Conservation (phyloP, 2,888 invertebrate species). For the Parnassius smintheus region DNA sequence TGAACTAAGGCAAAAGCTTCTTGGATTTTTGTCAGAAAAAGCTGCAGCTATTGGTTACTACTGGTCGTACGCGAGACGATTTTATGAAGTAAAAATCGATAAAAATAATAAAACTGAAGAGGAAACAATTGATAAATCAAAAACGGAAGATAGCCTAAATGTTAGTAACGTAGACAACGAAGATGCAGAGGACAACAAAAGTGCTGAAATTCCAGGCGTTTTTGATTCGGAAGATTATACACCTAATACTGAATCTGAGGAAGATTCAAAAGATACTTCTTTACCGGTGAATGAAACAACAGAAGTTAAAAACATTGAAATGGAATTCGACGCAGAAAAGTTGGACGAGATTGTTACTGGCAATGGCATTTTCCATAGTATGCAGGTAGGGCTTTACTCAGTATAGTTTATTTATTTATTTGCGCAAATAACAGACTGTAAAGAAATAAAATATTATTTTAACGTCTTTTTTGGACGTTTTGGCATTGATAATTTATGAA, state of each 20-base stretch:
- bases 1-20: constrained; percentile 25
- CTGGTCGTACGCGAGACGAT: constrained; percentile 46
- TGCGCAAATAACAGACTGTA: too few relatives aligned
- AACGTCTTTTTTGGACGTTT: too few relatives aligned
- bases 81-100: constrained; percentile 29
- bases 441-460: too few relatives aligned
- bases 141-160: neutral
- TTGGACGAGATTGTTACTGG: constrained; percentile 42
- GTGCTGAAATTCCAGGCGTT: neutral
- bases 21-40: constrained; percentile 21
- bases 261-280: neutral
- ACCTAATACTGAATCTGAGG: neutral
- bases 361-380: constrained; percentile 50
- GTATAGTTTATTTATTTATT: too few relatives aligned
- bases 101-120: neutral
- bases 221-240: neutral
- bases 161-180: neutral
- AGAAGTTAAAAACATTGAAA: neutral
- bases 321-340: neutral
- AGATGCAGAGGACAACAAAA: neutral
- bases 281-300: neutral
- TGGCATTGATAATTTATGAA: too few relatives aligned
- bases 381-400: constrained; percentile 45
- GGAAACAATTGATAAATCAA: constrained; percentile 1
- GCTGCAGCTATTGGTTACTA: constrained; percentile 45